Percentiles rank a stretch among this genome's conserved stretches.
These are phyloP conservation scores for Athripsodes cinereus DNA, from an alignment of 2,888 invertebrate species.

Conservation along the genomic window DNA sequence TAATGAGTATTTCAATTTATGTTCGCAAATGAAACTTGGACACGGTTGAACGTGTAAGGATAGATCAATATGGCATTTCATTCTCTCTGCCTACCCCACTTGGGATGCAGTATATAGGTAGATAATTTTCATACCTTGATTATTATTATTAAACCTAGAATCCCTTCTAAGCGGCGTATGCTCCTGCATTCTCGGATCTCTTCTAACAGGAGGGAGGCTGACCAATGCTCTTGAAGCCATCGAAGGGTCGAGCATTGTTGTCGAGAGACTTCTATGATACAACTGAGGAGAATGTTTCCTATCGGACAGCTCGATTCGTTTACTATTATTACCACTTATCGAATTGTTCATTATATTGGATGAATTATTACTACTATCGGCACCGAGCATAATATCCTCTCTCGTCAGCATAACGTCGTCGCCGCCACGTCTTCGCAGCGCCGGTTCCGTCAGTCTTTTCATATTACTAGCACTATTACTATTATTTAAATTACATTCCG, in stretches of 20 bases:
- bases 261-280: slow-evolving; percentile 45
- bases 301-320: slow-evolving; percentile 30
- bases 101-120: no score
- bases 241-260: slow-evolving; percentile 37
- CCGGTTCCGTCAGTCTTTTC: slow-evolving; percentile 33
- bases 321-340: slow-evolving; percentile 29
- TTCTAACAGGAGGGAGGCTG: slow-evolving; percentile 49
- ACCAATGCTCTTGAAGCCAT: slow-evolving; percentile 37
- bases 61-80: no score
- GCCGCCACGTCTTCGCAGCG: slow-evolving; percentile 32
- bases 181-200: slow-evolving; percentile 36
- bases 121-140: slow-evolving; percentile 15
- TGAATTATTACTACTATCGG: slow-evolving; percentile 23
- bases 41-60: no score
- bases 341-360: no score
- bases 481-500: slow-evolving; percentile 15
- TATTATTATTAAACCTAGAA: slow-evolving; percentile 14
- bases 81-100: no score
- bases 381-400: slow-evolving; percentile 30
- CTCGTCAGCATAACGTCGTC: slow-evolving; percentile 32
- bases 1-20: no score
- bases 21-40: no score
- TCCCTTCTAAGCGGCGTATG: slow-evolving; percentile 15
- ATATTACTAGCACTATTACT: no score
- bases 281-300: slow-evolving; percentile 37